phyloP scores from a whole-genome alignment of 2,113 vertebrate species.

The Epinephelus cyanopodus region DNA sequence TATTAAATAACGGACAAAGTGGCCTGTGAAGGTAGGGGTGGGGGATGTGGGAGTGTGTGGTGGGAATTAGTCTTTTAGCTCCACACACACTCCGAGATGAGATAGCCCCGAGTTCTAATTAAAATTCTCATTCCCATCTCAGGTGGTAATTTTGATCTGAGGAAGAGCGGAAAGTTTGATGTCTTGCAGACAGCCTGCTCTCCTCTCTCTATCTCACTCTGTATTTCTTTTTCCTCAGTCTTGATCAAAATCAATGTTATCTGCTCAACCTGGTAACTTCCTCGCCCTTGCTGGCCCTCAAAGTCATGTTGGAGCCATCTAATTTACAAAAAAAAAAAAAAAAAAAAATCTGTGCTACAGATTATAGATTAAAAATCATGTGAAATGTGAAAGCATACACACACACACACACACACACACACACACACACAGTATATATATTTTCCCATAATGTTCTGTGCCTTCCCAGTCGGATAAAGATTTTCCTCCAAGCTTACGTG shows the following conservation, averaged over 20 bases:
- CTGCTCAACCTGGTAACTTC: constrained; percentile 61
- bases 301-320: constrained; percentile 56
- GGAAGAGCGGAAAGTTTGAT: constrained; percentile 74
- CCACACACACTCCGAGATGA: constrained; percentile 77
- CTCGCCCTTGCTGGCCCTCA: constrained; percentile 61
- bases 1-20: constrained; percentile 82
- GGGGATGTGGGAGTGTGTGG: constrained; percentile 63
- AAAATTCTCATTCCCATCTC: constrained; percentile 81
- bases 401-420: not conserved
- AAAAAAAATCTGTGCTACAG: constrained; percentile 13
- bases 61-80: constrained; percentile 80
- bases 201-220: constrained; percentile 14
- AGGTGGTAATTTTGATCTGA: constrained; percentile 83
- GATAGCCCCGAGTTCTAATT: constrained; percentile 83
- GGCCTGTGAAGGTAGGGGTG: constrained; percentile 75
- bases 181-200: constrained; percentile 55
- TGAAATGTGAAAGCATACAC: constrained; percentile 3
- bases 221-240: constrained; percentile 50
- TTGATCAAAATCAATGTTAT: constrained; percentile 76
- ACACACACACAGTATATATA: not conserved
- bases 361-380: constrained; percentile 2
- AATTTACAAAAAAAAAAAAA: constrained; percentile 49
- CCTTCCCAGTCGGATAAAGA: constrained; percentile 23
- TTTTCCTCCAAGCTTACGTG: not conserved
- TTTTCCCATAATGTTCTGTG: not conserved